These are phyloP conservation scores for Drosophila rufa DNA, from an alignment of 1,140 invertebrate genomes.

Conservation along the genomic window DNA sequence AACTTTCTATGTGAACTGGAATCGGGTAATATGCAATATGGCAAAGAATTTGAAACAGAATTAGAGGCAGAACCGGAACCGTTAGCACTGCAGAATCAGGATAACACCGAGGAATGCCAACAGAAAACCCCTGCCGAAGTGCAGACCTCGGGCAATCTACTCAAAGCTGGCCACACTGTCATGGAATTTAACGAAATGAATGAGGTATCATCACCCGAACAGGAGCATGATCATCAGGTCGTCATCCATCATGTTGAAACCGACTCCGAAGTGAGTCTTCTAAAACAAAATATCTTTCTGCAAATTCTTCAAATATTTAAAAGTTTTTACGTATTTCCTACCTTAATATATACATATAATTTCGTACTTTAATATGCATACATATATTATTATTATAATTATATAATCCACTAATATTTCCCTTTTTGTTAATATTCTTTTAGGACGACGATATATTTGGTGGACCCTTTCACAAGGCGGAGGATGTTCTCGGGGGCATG, in stretches of 20 bases:
- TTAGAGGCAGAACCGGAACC: background rate
- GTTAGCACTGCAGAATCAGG: background rate
- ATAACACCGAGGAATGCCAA: too few species aligned
- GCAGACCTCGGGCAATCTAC: background rate
- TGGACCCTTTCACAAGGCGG: constrained; percentile 41
- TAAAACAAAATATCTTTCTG: too few species aligned
- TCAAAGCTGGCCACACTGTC: background rate
- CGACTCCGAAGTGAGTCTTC: background rate
- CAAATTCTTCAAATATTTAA: background rate
- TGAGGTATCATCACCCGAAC: background rate
- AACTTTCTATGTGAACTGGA: constrained; percentile 65
- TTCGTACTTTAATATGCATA: too few species aligned
- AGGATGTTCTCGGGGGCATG: constrained; percentile 40
- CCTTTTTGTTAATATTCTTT: background rate
- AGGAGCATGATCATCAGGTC: background rate
- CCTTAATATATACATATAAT: too few species aligned
- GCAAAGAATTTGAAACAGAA: background rate
- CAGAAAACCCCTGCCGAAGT: too few species aligned
- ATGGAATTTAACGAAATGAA: background rate
- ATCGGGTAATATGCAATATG: constrained; percentile 31
- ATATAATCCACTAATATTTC: background rate
- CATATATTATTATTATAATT: background rate
- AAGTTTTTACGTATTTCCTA: background rate
- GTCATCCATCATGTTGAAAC: background rate
- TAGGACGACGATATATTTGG: constrained; percentile 65